phyloP scores from a whole-genome alignment of 2,797 vertebrate genomes.

The Scyliorhinus canicula region DNA sequence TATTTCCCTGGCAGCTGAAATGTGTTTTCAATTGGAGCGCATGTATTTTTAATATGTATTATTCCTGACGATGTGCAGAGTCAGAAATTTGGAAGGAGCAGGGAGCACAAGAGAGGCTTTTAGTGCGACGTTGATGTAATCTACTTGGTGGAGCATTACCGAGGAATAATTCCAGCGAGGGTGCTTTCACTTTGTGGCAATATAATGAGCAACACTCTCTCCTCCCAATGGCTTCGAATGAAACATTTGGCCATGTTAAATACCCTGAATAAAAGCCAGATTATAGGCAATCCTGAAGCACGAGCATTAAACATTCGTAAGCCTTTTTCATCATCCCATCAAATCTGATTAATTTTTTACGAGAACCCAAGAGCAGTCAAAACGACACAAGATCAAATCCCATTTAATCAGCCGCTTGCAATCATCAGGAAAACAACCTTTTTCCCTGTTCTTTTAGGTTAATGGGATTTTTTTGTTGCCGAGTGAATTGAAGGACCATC shows the following conservation, averaged over 20 bases:
- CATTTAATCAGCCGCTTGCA: slow-evolving; percentile 25
- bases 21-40: background rate
- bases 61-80: background rate
- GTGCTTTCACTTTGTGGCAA: background rate
- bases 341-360: slow-evolving; percentile 20
- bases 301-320: background rate
- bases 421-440: slow-evolving; percentile 12
- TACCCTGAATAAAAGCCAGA: background rate
- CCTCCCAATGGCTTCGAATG: background rate
- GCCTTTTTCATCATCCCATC: background rate
- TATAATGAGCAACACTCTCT: background rate
- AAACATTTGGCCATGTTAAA: background rate
- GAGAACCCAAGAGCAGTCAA: background rate
- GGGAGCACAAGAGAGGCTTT: background rate
- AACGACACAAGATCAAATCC: slow-evolving; percentile 14
- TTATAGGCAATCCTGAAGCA: background rate
- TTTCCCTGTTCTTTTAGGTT: background rate
- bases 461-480: slow-evolving; percentile 5
- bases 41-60: background rate
- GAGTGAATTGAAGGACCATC: slow-evolving; percentile 1
- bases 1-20: background rate
- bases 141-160: background rate
- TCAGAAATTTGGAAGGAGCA: background rate
- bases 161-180: background rate
- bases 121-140: background rate